Evolutionary conservation across 2,888 invertebrate genomes (phyloP).

Genomic region (Sminthurides aquaticus): DNA sequence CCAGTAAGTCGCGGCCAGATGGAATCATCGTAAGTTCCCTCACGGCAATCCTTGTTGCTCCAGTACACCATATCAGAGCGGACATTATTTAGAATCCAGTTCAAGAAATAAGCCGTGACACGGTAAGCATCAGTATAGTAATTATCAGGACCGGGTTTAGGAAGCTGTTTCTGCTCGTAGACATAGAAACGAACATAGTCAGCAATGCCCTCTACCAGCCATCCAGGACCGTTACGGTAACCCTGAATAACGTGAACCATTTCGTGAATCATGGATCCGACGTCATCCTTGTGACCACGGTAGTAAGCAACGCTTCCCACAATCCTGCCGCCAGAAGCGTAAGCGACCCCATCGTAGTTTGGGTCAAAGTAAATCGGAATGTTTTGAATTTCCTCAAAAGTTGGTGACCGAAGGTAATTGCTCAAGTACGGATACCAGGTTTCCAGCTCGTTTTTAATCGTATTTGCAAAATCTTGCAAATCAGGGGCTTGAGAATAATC

Average conservation of each 20-base stretch:
- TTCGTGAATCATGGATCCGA: constrained; percentile 26
- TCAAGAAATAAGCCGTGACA: constrained; percentile 21
- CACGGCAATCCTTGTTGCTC: constrained; percentile 20
- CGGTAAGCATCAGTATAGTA: constrained; percentile 20
- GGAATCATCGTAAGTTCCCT: constrained; percentile 10
- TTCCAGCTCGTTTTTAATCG: constrained; percentile 25
- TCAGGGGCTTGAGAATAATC: constrained; percentile 12
- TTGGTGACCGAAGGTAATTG: constrained; percentile 24
- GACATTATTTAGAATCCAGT: background rate
- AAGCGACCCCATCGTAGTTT: constrained; percentile 39
- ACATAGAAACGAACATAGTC: constrained; percentile 19
- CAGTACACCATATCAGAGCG: constrained; percentile 3
- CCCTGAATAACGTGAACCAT: constrained; percentile 24
- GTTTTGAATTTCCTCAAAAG: constrained; percentile 16
- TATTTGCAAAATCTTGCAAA: constrained; percentile 26
- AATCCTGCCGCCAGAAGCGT: constrained; percentile 21
- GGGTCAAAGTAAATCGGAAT: constrained; percentile 38
- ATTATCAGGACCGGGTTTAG: constrained; percentile 15
- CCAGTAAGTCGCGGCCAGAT: constrained; percentile 9
- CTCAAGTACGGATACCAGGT: constrained; percentile 30
- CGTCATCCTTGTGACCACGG: constrained; percentile 13
- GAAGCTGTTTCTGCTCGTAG: constrained; percentile 13
- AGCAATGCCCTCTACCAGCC: constrained; percentile 23
- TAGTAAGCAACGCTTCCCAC: constrained; percentile 20
- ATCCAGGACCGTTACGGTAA: constrained; percentile 14